phyloP scores from a whole-genome alignment of 2,113 vertebrate genomes.

The Rousettus leschenaultii region DNA sequence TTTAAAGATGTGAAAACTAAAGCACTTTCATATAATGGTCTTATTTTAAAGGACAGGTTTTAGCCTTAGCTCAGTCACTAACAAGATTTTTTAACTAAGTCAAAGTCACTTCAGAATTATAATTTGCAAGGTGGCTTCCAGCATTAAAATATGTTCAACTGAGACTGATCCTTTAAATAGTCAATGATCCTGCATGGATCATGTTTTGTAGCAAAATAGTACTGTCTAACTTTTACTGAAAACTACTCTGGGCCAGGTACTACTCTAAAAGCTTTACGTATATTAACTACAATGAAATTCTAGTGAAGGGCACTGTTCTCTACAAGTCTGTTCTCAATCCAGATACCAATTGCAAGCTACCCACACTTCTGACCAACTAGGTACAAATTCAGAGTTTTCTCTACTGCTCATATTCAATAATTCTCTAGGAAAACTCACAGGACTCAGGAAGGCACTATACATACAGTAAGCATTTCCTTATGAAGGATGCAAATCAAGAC shows the following conservation, averaged over 20 bases:
- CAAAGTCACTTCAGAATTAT: not conserved
- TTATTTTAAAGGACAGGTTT: not conserved
- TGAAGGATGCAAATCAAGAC: not conserved
- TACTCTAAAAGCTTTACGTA: not conserved
- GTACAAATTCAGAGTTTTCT: not conserved
- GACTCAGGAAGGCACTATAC: not conserved
- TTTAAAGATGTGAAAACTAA: not conserved
- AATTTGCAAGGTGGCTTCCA: not conserved
- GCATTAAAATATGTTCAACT: not conserved
- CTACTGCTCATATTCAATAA: not conserved
- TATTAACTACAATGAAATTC: not conserved
- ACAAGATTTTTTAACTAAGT: not conserved
- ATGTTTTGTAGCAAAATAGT: not conserved
- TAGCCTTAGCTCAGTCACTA: not conserved
- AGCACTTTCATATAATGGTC: not conserved
- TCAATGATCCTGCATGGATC: not conserved
- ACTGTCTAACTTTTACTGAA: not conserved
- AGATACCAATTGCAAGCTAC: not conserved
- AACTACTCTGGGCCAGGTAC: not conserved
- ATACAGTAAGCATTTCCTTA: not conserved
- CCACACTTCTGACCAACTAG: not conserved
- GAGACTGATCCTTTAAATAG: not conserved
- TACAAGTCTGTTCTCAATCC: not conserved
- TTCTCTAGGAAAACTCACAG: not conserved
- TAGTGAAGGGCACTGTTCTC: not conserved